Percentiles rank a stretch among this genome's conserved stretches.
phyloP scores from a whole-genome alignment of 2,797 vertebrate genomes.

The Cossypha dichroa region DNA sequence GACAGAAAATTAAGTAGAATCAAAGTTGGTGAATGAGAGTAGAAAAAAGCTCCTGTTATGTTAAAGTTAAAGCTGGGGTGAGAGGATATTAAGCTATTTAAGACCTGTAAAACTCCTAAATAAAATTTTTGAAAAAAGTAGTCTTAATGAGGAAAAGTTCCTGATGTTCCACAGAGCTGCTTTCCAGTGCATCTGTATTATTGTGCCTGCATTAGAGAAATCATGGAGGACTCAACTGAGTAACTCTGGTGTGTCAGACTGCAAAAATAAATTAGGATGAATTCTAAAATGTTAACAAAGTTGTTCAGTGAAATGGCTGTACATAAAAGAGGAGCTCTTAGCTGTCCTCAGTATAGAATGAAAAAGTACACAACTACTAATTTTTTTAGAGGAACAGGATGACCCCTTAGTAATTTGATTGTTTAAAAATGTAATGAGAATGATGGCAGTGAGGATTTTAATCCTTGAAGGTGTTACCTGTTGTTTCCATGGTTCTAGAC shows the following conservation, averaged over 20 bases:
- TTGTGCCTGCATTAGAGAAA: background rate
- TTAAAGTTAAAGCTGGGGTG: background rate
- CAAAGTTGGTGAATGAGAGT: background rate
- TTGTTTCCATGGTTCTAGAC: background rate
- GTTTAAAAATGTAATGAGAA: background rate
- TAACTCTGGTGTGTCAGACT: background rate
- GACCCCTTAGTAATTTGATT: background rate
- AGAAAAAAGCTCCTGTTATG: background rate
- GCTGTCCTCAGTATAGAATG: background rate
- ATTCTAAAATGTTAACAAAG: background rate
- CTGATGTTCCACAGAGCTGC: background rate
- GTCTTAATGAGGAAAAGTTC: background rate
- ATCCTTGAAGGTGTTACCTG: background rate
- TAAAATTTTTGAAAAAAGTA: background rate
- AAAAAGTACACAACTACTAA: background rate
- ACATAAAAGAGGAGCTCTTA: background rate
- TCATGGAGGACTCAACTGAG: background rate
- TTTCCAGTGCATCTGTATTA: background rate
- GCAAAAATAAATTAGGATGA: fast-evolving
- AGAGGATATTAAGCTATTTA: background rate
- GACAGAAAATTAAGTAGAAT: background rate
- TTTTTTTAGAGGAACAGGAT: background rate
- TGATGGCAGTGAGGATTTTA: background rate
- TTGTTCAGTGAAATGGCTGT: background rate
- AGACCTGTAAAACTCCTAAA: background rate